Evolutionary conservation across 1,140 invertebrate species (phyloP), one percentile per base, ranked within the genome.

Genomic region (Eriocheir sinensis): DNA sequence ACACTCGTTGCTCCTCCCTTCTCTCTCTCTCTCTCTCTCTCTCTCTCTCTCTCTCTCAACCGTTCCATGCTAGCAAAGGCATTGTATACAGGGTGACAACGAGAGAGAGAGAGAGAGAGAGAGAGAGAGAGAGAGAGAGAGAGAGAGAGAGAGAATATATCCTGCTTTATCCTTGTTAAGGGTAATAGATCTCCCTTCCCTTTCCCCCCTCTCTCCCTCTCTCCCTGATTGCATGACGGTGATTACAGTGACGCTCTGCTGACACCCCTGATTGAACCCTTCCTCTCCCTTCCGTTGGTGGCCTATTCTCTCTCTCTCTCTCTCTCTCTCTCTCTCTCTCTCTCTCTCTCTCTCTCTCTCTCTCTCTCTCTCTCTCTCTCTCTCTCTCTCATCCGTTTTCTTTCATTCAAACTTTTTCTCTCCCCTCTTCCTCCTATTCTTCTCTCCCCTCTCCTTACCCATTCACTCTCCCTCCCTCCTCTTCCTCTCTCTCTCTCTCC

Each of bases 41-140:
- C 83, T 6, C 38, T 2, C 3, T 86, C 83, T 12, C 0, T 40
- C 34, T 32, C 83, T 34, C 83, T 34, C 32, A n/a, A 21, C 32
- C 32, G 27, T 32, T 34, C 32, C 83, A n/a, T 30, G 80, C 0
- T 30, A 30, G 36, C 80, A 40, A 40, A 86, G 27, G 40, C 0
- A 34, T 86, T 32, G 40, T 86, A 21, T 32, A 36, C 15, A 0
- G 85, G 21, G 85, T 38, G 41, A 38, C 27, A 8, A 44, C 34
- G 86, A 41, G 85, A 40, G 32, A 40, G 85, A 88, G 8, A 88
- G 85, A 88, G 32, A 40, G 85, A 88, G 32, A 88, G 85, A 88
- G 32, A 41, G 85, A 40, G 27, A 85, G 81, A 85, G 27, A 34
- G 81, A 85, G 53, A 60, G 60, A 72, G 60, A 72, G 60, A 72